Evolutionary conservation across 2,113 vertebrate species (phyloP).

Genomic region (Lasiurus borealis): DNA sequence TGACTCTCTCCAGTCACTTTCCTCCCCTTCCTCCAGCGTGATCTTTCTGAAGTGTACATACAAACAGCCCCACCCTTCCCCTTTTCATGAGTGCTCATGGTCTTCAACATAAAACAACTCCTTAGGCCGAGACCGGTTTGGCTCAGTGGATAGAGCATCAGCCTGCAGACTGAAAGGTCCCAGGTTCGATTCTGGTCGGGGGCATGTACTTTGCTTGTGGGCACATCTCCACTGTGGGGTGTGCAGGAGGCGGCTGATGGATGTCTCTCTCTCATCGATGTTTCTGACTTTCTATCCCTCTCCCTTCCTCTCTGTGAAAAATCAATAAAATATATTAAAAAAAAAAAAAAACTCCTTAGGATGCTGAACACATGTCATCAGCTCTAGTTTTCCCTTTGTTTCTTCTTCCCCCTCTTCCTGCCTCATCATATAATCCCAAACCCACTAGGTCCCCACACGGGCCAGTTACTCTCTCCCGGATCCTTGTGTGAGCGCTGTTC

Average conservation of each 20-base stretch:
- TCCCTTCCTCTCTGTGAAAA: too few relatives aligned
- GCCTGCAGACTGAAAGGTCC: too few relatives aligned
- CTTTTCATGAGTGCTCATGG: background rate
- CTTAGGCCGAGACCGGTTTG: too few relatives aligned
- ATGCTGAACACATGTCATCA: background rate
- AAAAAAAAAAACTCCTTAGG: too few relatives aligned
- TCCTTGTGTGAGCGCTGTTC: background rate
- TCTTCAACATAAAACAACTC: background rate
- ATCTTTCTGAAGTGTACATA: constrained; percentile 16
- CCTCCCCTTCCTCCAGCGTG: background rate
- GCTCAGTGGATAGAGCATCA: too few relatives aligned
- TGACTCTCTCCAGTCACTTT: background rate
- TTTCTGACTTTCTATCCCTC: too few relatives aligned
- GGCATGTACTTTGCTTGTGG: too few relatives aligned
- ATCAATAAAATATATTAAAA: too few relatives aligned
- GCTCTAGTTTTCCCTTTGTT: background rate
- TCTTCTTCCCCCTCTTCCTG: background rate
- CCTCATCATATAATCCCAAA: background rate
- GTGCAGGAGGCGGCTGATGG: too few relatives aligned
- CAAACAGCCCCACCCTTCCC: background rate
- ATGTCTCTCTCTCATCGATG: too few relatives aligned
- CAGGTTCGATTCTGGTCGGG: too few relatives aligned
- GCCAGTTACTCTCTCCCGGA: background rate
- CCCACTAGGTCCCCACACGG: background rate
- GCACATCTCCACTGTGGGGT: too few relatives aligned